Percentiles rank a stretch among this genome's conserved stretches.
Evolutionary conservation across 2,888 invertebrate species (phyloP).

Genomic region (Choreutis nemorana): DNA sequence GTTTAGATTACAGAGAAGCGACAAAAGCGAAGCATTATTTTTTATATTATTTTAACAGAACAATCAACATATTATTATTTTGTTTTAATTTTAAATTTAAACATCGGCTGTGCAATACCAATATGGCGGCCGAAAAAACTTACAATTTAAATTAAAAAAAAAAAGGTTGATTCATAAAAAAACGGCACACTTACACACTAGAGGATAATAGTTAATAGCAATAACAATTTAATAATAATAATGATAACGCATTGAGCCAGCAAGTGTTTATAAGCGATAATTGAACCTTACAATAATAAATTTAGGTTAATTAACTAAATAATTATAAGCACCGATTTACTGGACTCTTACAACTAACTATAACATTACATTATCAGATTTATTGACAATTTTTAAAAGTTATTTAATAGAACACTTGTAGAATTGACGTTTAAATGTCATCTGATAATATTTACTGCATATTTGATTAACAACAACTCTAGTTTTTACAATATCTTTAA

Average conservation of each 20-base stretch:
- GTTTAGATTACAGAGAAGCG: too few relatives aligned
- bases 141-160: background rate
- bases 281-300: conserved; percentile 25
- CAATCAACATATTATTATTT: background rate
- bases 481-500: background rate
- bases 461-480: background rate
- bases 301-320: conserved; percentile 22
- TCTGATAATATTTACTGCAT: background rate
- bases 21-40: background rate
- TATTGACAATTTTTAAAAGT: background rate
- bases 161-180: background rate
- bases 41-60: background rate
- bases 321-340: conserved; percentile 34
- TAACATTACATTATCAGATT: background rate
- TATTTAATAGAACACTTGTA: background rate
- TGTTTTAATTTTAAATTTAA: background rate
- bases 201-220: background rate
- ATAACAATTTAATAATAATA: conserved; percentile 15
- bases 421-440: too few relatives aligned
- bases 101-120: background rate
- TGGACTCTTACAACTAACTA: conserved; percentile 27
- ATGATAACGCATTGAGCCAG: conserved; percentile 45
- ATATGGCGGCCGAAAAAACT: background rate
- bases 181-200: background rate
- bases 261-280: conserved; percentile 38